Conservation (phyloP, 2,797 vertebrate species). For the Lagodon rhomboides region DNA sequence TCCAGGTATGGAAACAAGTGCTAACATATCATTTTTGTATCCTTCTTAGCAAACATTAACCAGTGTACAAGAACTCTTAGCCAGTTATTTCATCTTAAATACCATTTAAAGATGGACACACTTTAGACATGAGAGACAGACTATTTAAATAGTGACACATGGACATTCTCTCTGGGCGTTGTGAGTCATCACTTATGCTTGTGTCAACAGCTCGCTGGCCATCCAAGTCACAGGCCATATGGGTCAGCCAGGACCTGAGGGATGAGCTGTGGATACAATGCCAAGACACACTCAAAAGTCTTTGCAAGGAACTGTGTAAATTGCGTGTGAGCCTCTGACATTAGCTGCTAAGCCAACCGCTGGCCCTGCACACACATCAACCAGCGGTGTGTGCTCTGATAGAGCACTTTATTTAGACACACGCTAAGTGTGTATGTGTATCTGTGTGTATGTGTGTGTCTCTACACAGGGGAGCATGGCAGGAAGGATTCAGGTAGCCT, state of each 20-base stretch:
- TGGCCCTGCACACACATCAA: constrained; percentile 15
- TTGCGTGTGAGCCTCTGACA: constrained; percentile 46
- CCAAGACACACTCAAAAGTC: constrained; percentile 22
- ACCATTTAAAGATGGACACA: neutral
- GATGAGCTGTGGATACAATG: constrained; percentile 40
- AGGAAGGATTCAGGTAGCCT: constrained; percentile 11
- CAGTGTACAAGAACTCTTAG: no score
- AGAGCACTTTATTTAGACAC: constrained; percentile 42
- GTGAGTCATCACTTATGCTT: constrained; percentile 40
- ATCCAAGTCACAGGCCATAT: constrained; percentile 35
- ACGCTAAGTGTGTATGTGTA: neutral
- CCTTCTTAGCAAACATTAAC: no score
- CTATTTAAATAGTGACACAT: neutral
- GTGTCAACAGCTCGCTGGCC: constrained; percentile 34
- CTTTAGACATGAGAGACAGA: neutral
- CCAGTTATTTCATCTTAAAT: neutral
- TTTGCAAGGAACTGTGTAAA: constrained; percentile 49
- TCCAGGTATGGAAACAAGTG: no score
- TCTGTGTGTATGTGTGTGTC: neutral
- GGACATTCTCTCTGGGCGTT: neutral
- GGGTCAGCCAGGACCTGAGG: constrained; percentile 47
- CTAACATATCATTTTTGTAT: no score
- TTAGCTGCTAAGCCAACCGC: constrained; percentile 40
- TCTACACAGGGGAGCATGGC: neutral
- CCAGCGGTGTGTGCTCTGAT: neutral